These are phyloP conservation scores for Muraenolepis orangiensis DNA, from an alignment of 2,797 vertebrate genomes.

Conservation along the genomic window DNA sequence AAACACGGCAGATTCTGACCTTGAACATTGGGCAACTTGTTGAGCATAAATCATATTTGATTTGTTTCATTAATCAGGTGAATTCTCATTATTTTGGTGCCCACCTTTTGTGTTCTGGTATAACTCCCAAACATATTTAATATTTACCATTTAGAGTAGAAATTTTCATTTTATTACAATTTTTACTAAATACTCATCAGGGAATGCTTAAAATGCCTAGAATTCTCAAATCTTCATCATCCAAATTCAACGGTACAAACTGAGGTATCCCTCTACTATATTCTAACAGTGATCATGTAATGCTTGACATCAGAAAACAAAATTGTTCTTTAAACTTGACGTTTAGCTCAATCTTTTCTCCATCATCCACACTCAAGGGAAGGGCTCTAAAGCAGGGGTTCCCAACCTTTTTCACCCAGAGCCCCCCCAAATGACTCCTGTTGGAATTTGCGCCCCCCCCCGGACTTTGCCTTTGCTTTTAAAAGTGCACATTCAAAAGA, in stretches of 20 bases:
- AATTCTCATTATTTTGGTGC: not conserved
- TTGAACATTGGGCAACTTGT: not conserved
- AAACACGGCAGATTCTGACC: not conserved
- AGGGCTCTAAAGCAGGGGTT: not conserved
- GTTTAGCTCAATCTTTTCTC: not conserved
- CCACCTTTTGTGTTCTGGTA: not conserved
- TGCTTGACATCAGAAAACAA: not conserved
- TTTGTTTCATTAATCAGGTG: not conserved
- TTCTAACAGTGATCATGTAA: conserved; percentile 10
- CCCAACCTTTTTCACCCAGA: too few species aligned
- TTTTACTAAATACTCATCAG: not conserved
- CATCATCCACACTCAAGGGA: conserved; percentile 10
- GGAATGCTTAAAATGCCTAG: not conserved
- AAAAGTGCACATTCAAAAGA: too few species aligned
- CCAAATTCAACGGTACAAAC: not conserved
- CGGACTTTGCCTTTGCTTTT: too few species aligned
- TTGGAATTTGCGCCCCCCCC: too few species aligned
- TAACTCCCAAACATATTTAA: not conserved
- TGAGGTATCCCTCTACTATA: not conserved
- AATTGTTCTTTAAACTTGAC: not conserved
- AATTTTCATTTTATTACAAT: not conserved
- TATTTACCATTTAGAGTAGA: not conserved
- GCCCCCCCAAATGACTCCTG: too few species aligned
- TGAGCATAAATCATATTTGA: not conserved
- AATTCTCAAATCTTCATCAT: not conserved